phyloP scores from a whole-genome alignment of 2,888 invertebrate genomes.

The Steinernema scapterisci region DNA sequence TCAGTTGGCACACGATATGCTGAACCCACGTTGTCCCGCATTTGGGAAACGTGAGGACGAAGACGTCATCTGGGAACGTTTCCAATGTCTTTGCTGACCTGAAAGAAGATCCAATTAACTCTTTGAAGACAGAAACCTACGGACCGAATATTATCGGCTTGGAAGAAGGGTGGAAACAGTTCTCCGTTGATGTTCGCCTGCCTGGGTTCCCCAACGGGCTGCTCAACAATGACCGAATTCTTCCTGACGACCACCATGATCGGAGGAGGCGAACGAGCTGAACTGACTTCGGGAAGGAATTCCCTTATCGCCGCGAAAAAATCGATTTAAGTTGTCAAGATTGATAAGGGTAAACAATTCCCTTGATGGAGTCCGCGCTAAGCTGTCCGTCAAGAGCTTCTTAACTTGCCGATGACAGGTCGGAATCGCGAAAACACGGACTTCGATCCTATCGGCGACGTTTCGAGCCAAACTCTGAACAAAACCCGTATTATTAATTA shows the following conservation, averaged over 20 bases:
- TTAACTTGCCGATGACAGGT: constrained; percentile 42
- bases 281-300: not conserved
- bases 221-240: constrained; percentile 44
- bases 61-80: constrained; percentile 49
- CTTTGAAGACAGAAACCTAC: not conserved
- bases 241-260: constrained; percentile 1
- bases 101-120: not conserved
- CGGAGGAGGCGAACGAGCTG: not conserved
- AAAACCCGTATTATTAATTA: not conserved
- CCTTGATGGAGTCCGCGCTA: not conserved
- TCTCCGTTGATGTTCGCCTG: constrained; percentile 56
- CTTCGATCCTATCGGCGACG: constrained; percentile 36
- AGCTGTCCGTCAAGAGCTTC: not conserved
- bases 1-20: constrained; percentile 53
- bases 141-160: constrained; percentile 48
- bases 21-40: constrained; percentile 62
- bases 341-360: not conserved
- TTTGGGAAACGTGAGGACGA: constrained; percentile 61
- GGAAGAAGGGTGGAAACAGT: constrained; percentile 60
- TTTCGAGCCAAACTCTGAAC: too few species aligned
- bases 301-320: not conserved
- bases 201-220: constrained; percentile 52
- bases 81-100: constrained; percentile 45
- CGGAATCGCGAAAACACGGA: constrained; percentile 58
- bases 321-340: not conserved